Evolutionary conservation across 2,888 invertebrate genomes (phyloP).

Genomic region (Campopleginae sp.): DNA sequence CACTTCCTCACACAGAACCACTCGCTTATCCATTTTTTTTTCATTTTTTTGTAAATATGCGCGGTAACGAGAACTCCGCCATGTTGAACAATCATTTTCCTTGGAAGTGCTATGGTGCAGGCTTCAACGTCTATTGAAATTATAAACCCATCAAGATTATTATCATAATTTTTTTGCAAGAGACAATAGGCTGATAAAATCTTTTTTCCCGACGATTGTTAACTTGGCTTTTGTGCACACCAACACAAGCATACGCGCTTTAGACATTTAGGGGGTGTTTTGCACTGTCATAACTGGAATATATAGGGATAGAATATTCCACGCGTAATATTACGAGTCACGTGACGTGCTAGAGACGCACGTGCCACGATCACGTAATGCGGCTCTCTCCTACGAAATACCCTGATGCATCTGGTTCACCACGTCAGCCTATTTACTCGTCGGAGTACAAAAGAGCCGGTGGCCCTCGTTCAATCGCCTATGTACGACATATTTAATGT

Average conservation of each 20-base stretch:
- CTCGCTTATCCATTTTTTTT: too few species aligned
- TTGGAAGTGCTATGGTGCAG: not conserved
- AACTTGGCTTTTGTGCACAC: not conserved
- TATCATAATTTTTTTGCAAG: not conserved
- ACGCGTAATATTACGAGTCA: conserved; percentile 48
- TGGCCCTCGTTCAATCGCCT: conserved; percentile 7
- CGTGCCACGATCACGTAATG: conserved; percentile 52
- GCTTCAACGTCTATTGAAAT: not conserved
- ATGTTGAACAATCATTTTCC: not conserved
- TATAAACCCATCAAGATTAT: conserved; percentile 1
- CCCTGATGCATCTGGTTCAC: conserved; percentile 24
- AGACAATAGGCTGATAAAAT: conserved; percentile 23
- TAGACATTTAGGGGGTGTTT: not conserved
- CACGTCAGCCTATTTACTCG: conserved; percentile 46
- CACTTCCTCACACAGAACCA: too few species aligned
- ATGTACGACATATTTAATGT: conserved; percentile 1
- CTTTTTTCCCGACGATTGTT: conserved; percentile 20
- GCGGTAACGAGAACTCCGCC: not conserved
- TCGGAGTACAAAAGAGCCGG: conserved; percentile 42
- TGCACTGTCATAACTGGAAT: not conserved
- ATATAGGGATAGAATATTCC: conserved; percentile 14
- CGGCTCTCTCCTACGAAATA: conserved; percentile 24
- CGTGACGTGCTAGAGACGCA: conserved; percentile 47
- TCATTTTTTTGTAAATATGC: too few species aligned
- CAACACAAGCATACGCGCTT: not conserved